A percentile compares a stretch with the other conserved stretches of the same genome.
phyloP scores from a whole-genome alignment of 2,113 vertebrate species.

The Mola mola region DNA sequence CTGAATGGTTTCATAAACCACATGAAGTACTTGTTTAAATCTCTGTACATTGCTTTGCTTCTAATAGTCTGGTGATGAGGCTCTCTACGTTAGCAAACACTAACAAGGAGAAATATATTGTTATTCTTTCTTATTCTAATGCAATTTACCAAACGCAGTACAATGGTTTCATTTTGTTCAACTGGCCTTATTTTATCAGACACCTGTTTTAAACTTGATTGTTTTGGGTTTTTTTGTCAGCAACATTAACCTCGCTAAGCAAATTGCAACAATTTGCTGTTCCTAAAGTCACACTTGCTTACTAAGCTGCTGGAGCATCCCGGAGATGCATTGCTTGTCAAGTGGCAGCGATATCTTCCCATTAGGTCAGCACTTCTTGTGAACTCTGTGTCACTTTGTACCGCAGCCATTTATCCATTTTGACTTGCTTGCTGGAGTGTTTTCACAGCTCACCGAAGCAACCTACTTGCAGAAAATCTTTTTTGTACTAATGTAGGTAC shows the following conservation, averaged over 20 bases:
- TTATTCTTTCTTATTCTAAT: no score
- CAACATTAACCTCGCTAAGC: neutral
- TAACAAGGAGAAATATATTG: no score
- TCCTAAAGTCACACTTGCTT: neutral
- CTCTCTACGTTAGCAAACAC: no score
- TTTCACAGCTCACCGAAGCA: conserved; percentile 9
- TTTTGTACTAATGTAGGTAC: conserved; percentile 27
- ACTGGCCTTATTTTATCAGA: neutral
- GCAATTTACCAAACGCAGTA: no score
- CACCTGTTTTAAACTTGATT: neutral
- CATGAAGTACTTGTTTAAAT: no score
- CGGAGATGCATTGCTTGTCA: neutral
- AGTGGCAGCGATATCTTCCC: conserved; percentile 7
- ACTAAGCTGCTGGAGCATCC: neutral
- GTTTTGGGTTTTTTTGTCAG: no score
- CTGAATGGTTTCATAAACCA: no score
- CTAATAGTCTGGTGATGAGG: neutral
- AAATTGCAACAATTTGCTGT: neutral
- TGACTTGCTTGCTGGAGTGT: conserved; percentile 8
- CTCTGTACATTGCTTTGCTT: no score
- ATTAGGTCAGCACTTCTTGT: conserved; percentile 23
- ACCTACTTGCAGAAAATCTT: conserved; percentile 28
- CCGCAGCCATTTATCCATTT: conserved; percentile 20
- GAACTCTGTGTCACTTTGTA: conserved; percentile 17
- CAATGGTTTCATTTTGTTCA: no score